phyloP scores from a whole-genome alignment of 2,113 vertebrate genomes.

The Rana temporaria region DNA sequence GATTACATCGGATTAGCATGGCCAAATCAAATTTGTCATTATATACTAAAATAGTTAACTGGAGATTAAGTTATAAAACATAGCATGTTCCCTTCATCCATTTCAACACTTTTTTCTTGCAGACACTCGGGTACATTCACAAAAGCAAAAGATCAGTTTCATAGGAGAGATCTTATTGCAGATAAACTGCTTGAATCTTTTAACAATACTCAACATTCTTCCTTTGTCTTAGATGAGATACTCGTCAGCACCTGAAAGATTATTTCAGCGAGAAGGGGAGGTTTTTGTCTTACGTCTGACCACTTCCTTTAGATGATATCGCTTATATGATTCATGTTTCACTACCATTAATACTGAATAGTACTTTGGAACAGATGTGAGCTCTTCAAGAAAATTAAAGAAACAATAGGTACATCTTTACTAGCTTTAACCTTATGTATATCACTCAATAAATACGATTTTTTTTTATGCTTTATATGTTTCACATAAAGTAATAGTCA shows the following conservation, averaged over 20 bases:
- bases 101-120: constrained; percentile 51
- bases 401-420: constrained; percentile 21
- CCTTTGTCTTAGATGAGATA: constrained; percentile 50
- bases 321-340: constrained; percentile 56
- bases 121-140: constrained; percentile 48
- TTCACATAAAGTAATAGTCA: constrained; percentile 7
- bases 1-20: constrained; percentile 53
- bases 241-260: constrained; percentile 47
- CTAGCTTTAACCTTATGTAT: not conserved
- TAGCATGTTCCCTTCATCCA: constrained; percentile 24
- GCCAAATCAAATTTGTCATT: constrained; percentile 46
- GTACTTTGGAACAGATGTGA: constrained; percentile 47
- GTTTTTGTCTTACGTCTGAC: constrained; percentile 52
- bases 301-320: constrained; percentile 54
- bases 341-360: constrained; percentile 51
- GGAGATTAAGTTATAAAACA: constrained; percentile 45
- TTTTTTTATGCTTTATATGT: not conserved
- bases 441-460: not conserved
- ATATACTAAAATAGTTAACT: constrained; percentile 40
- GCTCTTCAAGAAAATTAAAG: constrained; percentile 10
- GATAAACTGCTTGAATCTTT: constrained; percentile 56
- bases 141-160: constrained; percentile 54
- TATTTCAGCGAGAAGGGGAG: constrained; percentile 52
- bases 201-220: constrained; percentile 47
- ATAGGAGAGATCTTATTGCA: constrained; percentile 56